A percentile compares a stretch with the other conserved stretches of the same genome.
Evolutionary conservation across 2,797 vertebrate genomes (phyloP).

Genomic region (Argyrosomus regius): DNA sequence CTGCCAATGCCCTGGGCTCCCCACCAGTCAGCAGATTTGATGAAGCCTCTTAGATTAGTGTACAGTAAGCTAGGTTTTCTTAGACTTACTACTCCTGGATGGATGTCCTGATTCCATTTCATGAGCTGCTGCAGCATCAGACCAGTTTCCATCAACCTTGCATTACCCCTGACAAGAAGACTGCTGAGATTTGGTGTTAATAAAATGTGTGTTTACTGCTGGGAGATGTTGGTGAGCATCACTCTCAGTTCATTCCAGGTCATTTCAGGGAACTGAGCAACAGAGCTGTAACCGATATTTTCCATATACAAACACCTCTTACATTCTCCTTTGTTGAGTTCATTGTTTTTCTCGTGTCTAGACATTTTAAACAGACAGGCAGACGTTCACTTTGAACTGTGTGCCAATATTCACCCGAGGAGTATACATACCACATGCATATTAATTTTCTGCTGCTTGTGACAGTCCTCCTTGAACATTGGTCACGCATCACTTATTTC

Average conservation of each 20-base stretch:
- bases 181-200: slow-evolving; percentile 49
- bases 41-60: slow-evolving; percentile 13
- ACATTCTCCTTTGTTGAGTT: slow-evolving; percentile 27
- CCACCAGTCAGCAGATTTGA: not conserved
- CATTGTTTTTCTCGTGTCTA: slow-evolving; percentile 39
- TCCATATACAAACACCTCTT: slow-evolving; percentile 32
- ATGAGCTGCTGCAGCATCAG: slow-evolving; percentile 27
- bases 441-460: slow-evolving; percentile 60
- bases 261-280: slow-evolving; percentile 32
- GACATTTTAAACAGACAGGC: slow-evolving; percentile 40
- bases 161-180: slow-evolving; percentile 41
- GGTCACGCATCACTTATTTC: slow-evolving; percentile 69
- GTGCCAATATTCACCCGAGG: slow-evolving; percentile 48
- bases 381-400: slow-evolving; percentile 60
- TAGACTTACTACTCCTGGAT: slow-evolving; percentile 8
- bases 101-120: slow-evolving; percentile 30
- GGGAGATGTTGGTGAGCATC: slow-evolving; percentile 27
- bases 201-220: slow-evolving; percentile 61
- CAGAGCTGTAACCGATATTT: slow-evolving; percentile 6
- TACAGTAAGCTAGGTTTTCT: slow-evolving; percentile 16
- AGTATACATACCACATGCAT: slow-evolving; percentile 52
- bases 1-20: not conserved
- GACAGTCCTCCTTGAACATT: slow-evolving; percentile 61
- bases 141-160: slow-evolving; percentile 22
- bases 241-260: slow-evolving; percentile 35